Conservation (phyloP, 35 echinoderm and acorn worm species). For the Chiridota heheva region DNA sequence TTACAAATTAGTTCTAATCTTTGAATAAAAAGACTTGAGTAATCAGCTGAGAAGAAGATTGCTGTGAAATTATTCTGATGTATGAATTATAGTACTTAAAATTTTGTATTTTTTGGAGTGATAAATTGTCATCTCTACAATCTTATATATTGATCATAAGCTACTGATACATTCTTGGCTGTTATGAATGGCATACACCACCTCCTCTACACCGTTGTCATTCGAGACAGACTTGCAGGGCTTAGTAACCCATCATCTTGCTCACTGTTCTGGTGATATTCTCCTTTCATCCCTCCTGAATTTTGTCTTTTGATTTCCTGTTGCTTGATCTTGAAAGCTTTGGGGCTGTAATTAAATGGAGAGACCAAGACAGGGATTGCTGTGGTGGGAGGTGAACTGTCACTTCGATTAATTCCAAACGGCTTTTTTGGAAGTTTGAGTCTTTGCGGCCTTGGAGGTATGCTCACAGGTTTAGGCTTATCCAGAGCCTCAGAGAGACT, state of each 20-base stretch:
- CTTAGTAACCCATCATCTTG: constrained; percentile 19
- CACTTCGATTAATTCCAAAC: constrained; percentile 81
- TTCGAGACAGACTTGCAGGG: constrained; percentile 38
- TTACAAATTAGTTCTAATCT: too few species aligned
- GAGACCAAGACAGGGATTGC: constrained; percentile 91
- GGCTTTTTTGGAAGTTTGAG: constrained; percentile 87
- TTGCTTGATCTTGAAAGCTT: constrained; percentile 23
- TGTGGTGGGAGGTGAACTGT: constrained; percentile 69
- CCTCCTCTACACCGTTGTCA: constrained; percentile 40
- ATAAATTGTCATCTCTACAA: too few species aligned
- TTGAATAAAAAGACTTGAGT: too few species aligned
- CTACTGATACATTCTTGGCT: too few species aligned
- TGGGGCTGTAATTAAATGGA: constrained; percentile 97
- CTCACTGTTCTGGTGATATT: constrained; percentile 21
- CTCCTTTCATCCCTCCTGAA: constrained; percentile 52
- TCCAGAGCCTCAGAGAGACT: constrained; percentile 56
- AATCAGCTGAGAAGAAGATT: too few species aligned
- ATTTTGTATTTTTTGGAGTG: too few species aligned
- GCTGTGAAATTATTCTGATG: too few species aligned
- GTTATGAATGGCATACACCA: too few species aligned
- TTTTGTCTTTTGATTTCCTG: constrained; percentile 3
- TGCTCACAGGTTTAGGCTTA: constrained; percentile 18
- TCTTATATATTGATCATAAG: too few species aligned
- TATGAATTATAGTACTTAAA: too few species aligned
- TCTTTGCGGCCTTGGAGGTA: constrained; percentile 81